phyloP scores from a whole-genome alignment of 1,140 invertebrate species.

The Eupeodes corollae region DNA sequence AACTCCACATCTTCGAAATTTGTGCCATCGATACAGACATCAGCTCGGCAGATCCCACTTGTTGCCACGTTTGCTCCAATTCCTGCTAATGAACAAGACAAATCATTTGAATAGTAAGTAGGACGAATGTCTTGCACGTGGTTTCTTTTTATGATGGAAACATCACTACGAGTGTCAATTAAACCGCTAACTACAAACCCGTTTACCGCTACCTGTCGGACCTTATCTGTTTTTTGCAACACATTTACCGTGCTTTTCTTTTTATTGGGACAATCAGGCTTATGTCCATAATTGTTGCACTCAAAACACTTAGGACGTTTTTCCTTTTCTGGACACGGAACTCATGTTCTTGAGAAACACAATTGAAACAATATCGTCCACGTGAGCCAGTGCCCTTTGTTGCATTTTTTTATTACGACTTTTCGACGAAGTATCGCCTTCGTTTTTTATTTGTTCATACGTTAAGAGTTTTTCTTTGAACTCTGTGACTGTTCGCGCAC shows the following conservation, averaged over 20 bases:
- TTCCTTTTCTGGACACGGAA: not conserved
- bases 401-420: not conserved
- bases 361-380: slow-evolving; percentile 12
- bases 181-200: not conserved
- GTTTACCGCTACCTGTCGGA: not conserved
- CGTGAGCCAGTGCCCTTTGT: not conserved
- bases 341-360: slow-evolving; percentile 9
- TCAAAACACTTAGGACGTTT: slow-evolving; percentile 19
- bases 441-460: slow-evolving; percentile 14
- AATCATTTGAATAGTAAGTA: not conserved
- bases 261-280: not conserved
- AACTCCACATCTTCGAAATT: not conserved
- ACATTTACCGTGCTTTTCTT: not conserved
- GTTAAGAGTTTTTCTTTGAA: slow-evolving; percentile 19
- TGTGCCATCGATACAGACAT: not conserved
- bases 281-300: slow-evolving; percentile 13
- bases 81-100: not conserved
- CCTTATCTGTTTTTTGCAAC: not conserved
- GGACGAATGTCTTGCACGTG: not conserved
- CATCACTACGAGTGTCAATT: not conserved
- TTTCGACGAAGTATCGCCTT: slow-evolving; percentile 5
- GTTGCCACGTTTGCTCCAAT: not conserved
- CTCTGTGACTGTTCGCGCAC: slow-evolving; percentile 17
- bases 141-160: not conserved
- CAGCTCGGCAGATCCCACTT: not conserved